Conservation (phyloP, 2,797 vertebrate species). For the Sebastes trivittatus region DNA sequence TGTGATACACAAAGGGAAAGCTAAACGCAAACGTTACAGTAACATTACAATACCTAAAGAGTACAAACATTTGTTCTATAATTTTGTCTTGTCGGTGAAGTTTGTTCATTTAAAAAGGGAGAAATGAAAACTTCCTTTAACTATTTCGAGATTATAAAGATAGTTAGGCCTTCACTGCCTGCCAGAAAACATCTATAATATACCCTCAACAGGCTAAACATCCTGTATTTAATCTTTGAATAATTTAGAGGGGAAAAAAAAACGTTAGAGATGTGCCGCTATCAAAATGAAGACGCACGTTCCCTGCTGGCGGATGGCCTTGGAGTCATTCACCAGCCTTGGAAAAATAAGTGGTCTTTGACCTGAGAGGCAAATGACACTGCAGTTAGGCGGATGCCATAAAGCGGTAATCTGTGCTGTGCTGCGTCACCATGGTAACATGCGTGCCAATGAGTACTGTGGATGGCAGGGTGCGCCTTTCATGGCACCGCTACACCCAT, state of each 20-base stretch:
- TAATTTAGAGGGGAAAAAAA: not conserved
- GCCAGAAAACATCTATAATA: not conserved
- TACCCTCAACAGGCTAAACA: not conserved
- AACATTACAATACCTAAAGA: not conserved
- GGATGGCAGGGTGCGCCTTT: slow-evolving; percentile 72
- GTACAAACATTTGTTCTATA: not conserved
- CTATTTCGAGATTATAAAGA: not conserved
- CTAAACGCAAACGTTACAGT: not conserved
- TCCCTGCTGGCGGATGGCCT: not conserved
- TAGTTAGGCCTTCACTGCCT: not conserved
- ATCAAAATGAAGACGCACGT: not conserved
- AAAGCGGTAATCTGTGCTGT: slow-evolving; percentile 70
- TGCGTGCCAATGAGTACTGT: slow-evolving; percentile 60
- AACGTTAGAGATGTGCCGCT: not conserved
- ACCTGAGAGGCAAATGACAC: slow-evolving; percentile 50
- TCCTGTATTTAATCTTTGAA: not conserved
- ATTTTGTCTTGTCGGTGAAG: not conserved
- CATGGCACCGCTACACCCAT: slow-evolving; percentile 69
- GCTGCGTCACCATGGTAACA: slow-evolving; percentile 68
- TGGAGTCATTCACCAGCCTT: slow-evolving; percentile 1
- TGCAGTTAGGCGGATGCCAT: slow-evolving; percentile 55
- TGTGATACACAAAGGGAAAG: not conserved
- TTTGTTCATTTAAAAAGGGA: not conserved
- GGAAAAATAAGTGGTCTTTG: slow-evolving; percentile 51
- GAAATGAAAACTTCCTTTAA: not conserved